phyloP scores from a whole-genome alignment of 2,797 vertebrate species.

The Brotula barbata region DNA sequence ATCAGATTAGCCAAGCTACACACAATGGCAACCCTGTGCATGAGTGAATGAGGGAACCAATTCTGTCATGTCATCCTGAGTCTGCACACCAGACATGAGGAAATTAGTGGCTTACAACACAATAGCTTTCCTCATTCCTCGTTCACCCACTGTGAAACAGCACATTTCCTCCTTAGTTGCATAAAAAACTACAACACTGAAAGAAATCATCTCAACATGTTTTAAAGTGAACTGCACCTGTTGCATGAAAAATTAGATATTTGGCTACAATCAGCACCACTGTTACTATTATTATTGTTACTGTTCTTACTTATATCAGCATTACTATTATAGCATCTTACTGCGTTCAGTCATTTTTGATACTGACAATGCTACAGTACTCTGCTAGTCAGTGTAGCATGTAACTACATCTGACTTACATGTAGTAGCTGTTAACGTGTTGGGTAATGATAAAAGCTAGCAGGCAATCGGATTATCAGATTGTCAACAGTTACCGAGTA shows the following conservation, averaged over 20 bases:
- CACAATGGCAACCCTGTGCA: conserved; percentile 2
- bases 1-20: background rate
- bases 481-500: background rate
- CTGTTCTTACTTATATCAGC: too few species aligned
- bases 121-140: conserved; percentile 51
- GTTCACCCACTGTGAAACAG: conserved; percentile 36
- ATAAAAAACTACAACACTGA: background rate
- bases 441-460: conserved; percentile 2
- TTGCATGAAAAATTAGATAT: too few species aligned
- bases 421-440: background rate
- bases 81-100: conserved; percentile 47
- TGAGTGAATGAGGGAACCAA: conserved; percentile 15
- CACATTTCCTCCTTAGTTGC: background rate
- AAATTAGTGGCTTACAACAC: conserved; percentile 38
- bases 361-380: background rate
- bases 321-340: too few species aligned
- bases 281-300: too few species aligned
- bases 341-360: background rate
- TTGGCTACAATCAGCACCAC: too few species aligned
- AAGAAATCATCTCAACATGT: background rate
- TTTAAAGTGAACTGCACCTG: background rate
- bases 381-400: background rate
- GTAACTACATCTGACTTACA: conserved; percentile 4
- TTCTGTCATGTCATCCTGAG: conserved; percentile 78
- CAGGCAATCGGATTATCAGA: conserved; percentile 39